Evolutionary conservation across 2,797 vertebrate species (phyloP).

Genomic region (Neosilurus mollespiculum): DNA sequence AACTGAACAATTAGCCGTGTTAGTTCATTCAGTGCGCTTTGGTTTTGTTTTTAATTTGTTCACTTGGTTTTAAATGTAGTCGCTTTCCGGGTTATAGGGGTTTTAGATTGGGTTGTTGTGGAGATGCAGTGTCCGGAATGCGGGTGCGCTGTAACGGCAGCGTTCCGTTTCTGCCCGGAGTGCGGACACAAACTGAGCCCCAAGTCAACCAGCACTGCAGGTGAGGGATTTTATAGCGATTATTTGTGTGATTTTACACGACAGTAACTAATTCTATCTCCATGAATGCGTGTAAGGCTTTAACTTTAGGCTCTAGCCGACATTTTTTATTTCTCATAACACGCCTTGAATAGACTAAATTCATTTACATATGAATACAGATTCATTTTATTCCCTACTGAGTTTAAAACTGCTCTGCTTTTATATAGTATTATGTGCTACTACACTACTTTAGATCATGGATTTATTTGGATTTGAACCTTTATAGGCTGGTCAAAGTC

Average conservation of each 20-base stretch:
- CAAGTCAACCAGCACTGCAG: neutral
- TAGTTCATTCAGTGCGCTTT: neutral
- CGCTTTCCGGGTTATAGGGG: neutral
- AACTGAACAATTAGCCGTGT: neutral
- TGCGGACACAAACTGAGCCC: conserved; percentile 2
- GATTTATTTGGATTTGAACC: too few species aligned
- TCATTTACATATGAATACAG: too few species aligned
- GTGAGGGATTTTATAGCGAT: conserved; percentile 1
- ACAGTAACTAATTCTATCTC: neutral
- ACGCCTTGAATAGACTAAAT: too few species aligned
- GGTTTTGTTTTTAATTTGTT: neutral
- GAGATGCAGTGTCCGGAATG: conserved; percentile 17
- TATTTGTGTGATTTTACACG: too few species aligned
- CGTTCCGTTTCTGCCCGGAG: conserved; percentile 24
- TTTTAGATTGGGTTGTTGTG: neutral
- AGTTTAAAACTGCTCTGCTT: too few species aligned
- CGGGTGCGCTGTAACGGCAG: neutral
- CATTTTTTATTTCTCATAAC: too few species aligned
- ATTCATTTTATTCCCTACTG: too few species aligned
- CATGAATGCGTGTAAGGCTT: neutral
- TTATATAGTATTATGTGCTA: too few species aligned
- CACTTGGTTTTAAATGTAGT: neutral
- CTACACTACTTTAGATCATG: too few species aligned
- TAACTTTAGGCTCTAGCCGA: too few species aligned
- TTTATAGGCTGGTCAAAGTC: neutral